phyloP scores from a whole-genome alignment of 2,113 vertebrate genomes.

The Tonatia bakeri region DNA sequence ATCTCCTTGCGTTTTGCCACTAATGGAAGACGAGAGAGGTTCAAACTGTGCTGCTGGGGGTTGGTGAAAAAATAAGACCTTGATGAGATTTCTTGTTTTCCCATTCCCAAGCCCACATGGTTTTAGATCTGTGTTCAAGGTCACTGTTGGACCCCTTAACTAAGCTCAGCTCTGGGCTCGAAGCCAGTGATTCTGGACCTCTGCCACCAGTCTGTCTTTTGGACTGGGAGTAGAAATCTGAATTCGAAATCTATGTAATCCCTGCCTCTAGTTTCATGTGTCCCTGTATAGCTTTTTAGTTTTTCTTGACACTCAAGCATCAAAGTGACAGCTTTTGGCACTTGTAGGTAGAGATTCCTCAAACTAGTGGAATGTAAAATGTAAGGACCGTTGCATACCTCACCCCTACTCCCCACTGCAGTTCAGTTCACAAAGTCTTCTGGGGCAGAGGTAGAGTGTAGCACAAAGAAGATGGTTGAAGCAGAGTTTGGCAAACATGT shows the following conservation, averaged over 20 bases:
- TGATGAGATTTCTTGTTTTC: not conserved
- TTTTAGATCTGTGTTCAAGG: slow-evolving; percentile 27
- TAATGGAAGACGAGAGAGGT: not conserved
- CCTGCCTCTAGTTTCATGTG: not conserved
- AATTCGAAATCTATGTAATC: not conserved
- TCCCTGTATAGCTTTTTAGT: not conserved
- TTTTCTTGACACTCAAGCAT: not conserved
- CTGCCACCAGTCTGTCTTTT: not conserved
- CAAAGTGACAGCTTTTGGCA: not conserved
- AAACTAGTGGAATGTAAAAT: not conserved
- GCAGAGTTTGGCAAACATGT: not conserved
- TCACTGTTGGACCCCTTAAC: not conserved
- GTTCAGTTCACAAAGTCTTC: not conserved
- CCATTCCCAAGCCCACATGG: not conserved
- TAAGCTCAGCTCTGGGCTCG: not conserved
- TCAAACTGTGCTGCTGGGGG: not conserved
- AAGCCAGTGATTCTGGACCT: not conserved
- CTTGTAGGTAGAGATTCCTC: not conserved
- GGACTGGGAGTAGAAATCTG: not conserved
- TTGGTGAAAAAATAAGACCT: not conserved
- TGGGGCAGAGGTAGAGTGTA: not conserved
- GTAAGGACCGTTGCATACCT: not conserved
- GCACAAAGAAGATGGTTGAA: not conserved
- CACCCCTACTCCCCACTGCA: too few relatives aligned
- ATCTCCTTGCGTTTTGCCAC: not conserved